Evolutionary conservation across 2,113 vertebrate genomes (phyloP).

Genomic region (Ursus arctos): DNA sequence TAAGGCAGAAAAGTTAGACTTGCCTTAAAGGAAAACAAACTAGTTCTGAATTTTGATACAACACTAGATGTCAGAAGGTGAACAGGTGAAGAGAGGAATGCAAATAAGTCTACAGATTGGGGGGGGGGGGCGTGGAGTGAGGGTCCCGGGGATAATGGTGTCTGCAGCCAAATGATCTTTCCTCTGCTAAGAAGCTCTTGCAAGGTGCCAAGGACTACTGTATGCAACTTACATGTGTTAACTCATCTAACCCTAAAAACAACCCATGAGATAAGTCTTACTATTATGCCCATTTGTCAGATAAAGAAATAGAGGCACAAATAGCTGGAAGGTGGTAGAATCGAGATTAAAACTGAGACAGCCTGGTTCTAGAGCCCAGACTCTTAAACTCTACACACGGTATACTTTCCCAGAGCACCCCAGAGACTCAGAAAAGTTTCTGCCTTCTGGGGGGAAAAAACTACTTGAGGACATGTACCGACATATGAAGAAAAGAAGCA

Average conservation of each 20-base stretch:
- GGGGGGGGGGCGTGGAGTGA: no score
- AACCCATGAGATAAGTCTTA: background rate
- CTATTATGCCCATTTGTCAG: background rate
- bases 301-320: background rate
- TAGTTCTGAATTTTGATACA: background rate
- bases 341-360: background rate
- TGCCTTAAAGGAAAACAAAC: background rate
- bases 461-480: background rate
- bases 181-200: background rate
- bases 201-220: background rate
- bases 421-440: background rate
- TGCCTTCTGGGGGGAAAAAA: background rate
- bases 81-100: background rate
- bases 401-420: background rate
- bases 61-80: background rate
- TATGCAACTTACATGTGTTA: accelerated
- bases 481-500: background rate
- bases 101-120: background rate
- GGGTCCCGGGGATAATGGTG: background rate
- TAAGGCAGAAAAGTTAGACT: conserved; percentile 23
- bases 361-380: background rate
- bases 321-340: background rate
- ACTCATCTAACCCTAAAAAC: background rate
- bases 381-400: background rate
- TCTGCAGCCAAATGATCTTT: background rate